A percentile compares a stretch with the other conserved stretches of the same genome.
phyloP scores from a whole-genome alignment of 2,888 invertebrate genomes.

The Standfussiana lucernea region DNA sequence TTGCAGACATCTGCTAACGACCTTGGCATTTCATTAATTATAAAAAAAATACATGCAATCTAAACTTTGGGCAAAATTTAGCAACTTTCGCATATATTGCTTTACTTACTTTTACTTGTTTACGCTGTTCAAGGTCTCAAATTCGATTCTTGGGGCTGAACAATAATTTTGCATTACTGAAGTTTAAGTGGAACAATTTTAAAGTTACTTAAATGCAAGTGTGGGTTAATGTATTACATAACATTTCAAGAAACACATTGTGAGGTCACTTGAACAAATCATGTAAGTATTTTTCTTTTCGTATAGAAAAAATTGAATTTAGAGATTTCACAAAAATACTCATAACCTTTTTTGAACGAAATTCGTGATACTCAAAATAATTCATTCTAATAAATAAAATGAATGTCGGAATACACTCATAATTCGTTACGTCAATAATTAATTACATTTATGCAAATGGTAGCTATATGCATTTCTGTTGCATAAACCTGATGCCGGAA shows the following conservation, averaged over 20 bases:
- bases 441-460: conserved; percentile 73
- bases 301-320: background rate
- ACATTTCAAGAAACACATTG: background rate
- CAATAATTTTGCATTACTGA: conserved; percentile 24
- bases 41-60: conserved; percentile 48
- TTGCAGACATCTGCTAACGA: conserved; percentile 46
- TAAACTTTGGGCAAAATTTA: conserved; percentile 49
- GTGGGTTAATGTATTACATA: conserved; percentile 4
- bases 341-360: background rate
- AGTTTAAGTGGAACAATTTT: conserved; percentile 13
- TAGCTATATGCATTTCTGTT: conserved; percentile 71
- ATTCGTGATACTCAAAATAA: background rate
- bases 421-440: conserved; percentile 62
- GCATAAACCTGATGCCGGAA: conserved; percentile 69
- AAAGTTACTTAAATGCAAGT: conserved; percentile 5
- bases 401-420: conserved; percentile 38
- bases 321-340: conserved; percentile 12
- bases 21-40: conserved; percentile 63
- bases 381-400: conserved; percentile 17
- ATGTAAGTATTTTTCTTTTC: conserved; percentile 15
- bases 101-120: conserved; percentile 57
- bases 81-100: conserved; percentile 57
- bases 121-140: conserved; percentile 45
- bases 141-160: conserved; percentile 25
- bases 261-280: background rate